Evolutionary conservation across 2,113 vertebrate genomes (phyloP), one percentile per base, ranked within the genome.

Genomic region (Laticauda colubrina): DNA sequence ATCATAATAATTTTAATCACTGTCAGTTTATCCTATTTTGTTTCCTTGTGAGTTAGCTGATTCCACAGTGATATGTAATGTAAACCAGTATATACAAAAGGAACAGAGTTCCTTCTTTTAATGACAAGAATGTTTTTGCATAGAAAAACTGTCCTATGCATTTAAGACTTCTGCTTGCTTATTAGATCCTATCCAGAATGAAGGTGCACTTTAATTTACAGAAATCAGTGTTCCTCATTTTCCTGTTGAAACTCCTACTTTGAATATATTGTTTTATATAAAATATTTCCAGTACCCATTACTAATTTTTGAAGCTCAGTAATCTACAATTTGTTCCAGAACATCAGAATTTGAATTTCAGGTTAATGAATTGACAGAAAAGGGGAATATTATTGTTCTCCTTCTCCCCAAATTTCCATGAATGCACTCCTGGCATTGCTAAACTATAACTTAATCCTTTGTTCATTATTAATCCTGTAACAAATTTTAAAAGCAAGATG

Each of bases 241-340:
- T 61, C 4, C 69, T 48, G 0, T 69, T 54, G n/a, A 56, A 53
- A 85, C 56, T 91, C 59, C 88, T 55, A 18, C 51, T 56, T 0
- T 81, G 91, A 90, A 85, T 90, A 75, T 48, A 75, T 48, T 75
- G 24, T 94, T 5, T 21, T 75, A 89, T 81, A 90, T 88, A 75
- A 3, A 7, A 57, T 88, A 92, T 94, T 93, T n/a, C 85, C 91
- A 55, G 92, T 61, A 26, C 1, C 92, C 95, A 95, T 92, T 26
- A 69, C 91, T 29, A 88, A 93, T 64, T 24, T 51, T 53, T 91
- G 91, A 85, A 88, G 85, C 61, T 90, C 88, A 75, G 59, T 93
- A 94, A 26, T 57, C 87, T 85, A 95, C 6, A 34, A 59, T 92
- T 87, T 43, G 56, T 90, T 0, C 15, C 26, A 4, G 21, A 3